A percentile compares a stretch with the other conserved stretches of the same genome.
These are phyloP conservation scores for Saccopteryx leptura DNA, from an alignment of 2,113 vertebrate genomes.

Conservation along the genomic window DNA sequence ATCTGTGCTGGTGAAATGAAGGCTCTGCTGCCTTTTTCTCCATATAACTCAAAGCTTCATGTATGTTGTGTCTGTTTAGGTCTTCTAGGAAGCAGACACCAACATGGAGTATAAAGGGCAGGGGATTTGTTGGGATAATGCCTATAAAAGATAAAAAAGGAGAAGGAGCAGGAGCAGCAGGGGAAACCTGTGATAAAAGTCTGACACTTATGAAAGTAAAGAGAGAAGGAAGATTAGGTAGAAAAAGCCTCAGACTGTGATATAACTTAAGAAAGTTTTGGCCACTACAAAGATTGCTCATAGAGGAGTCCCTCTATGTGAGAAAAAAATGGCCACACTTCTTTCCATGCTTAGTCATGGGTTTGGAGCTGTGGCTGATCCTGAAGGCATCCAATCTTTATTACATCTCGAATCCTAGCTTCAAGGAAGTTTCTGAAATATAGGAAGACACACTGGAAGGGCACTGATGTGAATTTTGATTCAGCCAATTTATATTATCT, in stretches of 20 bases:
- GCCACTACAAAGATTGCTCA: neutral
- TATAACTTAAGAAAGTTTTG: neutral
- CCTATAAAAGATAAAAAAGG: neutral
- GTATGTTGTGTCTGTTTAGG: neutral
- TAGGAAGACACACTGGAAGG: neutral
- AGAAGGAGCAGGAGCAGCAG: neutral
- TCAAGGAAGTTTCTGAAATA: neutral
- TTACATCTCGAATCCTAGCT: neutral
- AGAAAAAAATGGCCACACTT: neutral
- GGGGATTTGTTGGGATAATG: neutral
- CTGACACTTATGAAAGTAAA: slow-evolving; percentile 26
- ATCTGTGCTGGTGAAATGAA: neutral
- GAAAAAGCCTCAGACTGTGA: neutral
- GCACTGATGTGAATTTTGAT: neutral
- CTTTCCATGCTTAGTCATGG: neutral
- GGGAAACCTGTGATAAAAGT: neutral
- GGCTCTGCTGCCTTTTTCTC: neutral
- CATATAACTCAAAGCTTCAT: neutral
- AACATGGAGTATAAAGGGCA: neutral
- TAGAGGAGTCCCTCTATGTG: neutral
- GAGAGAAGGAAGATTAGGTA: neutral
- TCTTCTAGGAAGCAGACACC: neutral
- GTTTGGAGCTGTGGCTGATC: neutral
- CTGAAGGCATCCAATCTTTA: neutral
- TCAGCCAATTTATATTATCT: neutral